Percentiles rank a stretch among this genome's conserved stretches.
These are phyloP conservation scores for Dermolepida albohirtum DNA, from an alignment of 2,888 invertebrate genomes.

Conservation along the genomic window DNA sequence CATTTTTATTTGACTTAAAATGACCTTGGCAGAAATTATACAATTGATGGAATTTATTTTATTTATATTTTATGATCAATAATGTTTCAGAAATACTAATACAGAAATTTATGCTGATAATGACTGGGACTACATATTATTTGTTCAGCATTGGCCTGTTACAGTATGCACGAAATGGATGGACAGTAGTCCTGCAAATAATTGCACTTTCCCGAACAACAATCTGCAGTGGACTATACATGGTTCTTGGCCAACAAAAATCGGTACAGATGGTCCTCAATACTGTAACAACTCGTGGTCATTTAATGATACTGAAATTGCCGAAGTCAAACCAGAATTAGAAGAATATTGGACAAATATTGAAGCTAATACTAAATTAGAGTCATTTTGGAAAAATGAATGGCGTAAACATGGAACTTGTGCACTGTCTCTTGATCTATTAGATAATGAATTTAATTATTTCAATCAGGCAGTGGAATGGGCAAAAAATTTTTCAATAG, in stretches of 20 bases:
- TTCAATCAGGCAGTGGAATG: slow-evolving; percentile 75
- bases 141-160: slow-evolving; percentile 85
- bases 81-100: slow-evolving; percentile 11
- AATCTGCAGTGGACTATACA: slow-evolving; percentile 81
- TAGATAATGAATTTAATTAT: slow-evolving; percentile 62
- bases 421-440: slow-evolving; percentile 69
- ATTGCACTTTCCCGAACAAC: slow-evolving; percentile 73
- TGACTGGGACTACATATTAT: slow-evolving; percentile 81
- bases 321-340: slow-evolving; percentile 66
- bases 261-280: slow-evolving; percentile 74
- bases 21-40: background rate
- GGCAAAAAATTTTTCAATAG: slow-evolving; percentile 72
- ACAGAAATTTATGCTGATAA: slow-evolving; percentile 49
- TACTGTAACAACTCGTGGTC: slow-evolving; percentile 78
- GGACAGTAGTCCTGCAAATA: slow-evolving; percentile 69
- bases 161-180: slow-evolving; percentile 80
- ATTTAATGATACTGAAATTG: slow-evolving; percentile 73
- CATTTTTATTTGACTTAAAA: background rate
- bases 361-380: slow-evolving; percentile 67
- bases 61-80: background rate
- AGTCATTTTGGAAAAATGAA: slow-evolving; percentile 82
- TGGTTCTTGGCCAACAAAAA: slow-evolving; percentile 85
- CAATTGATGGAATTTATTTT: too few species aligned
- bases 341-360: slow-evolving; percentile 77
- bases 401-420: slow-evolving; percentile 89